phyloP scores from a whole-genome alignment of 2,113 vertebrate species.

The Glaucidium brasilianum region DNA sequence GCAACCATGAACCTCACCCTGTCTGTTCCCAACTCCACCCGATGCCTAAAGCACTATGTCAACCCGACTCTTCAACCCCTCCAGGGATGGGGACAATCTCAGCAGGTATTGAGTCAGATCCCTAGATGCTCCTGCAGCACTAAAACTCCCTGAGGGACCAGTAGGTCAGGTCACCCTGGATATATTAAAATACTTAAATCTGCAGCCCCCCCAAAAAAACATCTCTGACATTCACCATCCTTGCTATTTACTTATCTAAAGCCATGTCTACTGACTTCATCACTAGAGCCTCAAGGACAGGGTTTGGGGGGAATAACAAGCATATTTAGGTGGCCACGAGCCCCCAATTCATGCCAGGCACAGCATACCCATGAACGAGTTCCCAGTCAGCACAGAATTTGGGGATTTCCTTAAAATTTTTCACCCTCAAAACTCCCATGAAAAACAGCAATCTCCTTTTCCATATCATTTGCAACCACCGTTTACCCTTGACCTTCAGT shows the following conservation, averaged over 20 bases:
- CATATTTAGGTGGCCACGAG: not conserved
- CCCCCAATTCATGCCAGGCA: fast-evolving
- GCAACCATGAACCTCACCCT: too few species aligned
- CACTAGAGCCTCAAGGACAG: fast-evolving
- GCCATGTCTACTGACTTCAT: not conserved
- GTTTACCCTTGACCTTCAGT: not conserved
- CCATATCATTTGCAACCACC: not conserved
- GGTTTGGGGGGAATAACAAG: not conserved
- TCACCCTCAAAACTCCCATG: not conserved
- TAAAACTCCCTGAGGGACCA: not conserved
- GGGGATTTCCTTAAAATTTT: not conserved
- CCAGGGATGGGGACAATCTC: not conserved
- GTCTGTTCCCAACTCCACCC: too few species aligned
- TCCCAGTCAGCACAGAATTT: not conserved
- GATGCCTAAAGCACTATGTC: too few species aligned
- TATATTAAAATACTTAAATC: not conserved
- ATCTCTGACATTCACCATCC: not conserved
- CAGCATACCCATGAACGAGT: not conserved
- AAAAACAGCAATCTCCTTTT: not conserved
- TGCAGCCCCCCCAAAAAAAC: not conserved
- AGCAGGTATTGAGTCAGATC: not conserved
- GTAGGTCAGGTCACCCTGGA: not conserved
- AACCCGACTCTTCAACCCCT: too few species aligned
- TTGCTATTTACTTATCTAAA: not conserved
- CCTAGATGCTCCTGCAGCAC: not conserved